phyloP scores from a whole-genome alignment of 2,113 vertebrate species.

The Leucosticte australis region DNA sequence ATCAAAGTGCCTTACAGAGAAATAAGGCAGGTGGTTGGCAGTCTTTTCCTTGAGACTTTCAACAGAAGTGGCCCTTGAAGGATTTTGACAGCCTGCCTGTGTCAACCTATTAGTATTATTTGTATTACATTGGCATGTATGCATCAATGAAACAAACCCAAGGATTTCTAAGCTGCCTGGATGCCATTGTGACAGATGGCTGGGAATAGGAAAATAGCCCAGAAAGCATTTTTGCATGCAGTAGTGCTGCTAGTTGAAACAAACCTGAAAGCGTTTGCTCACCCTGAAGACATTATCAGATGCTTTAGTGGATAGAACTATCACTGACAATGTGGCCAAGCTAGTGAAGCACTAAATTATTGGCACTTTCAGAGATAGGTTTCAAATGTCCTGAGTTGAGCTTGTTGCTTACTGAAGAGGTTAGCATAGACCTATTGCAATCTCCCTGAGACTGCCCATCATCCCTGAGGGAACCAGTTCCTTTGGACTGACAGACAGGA shows the following conservation, averaged over 20 bases:
- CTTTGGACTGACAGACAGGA: background rate
- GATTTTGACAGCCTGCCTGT: background rate
- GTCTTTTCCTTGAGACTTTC: background rate
- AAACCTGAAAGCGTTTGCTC: background rate
- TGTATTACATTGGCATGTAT: background rate
- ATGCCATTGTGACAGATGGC: conserved; percentile 26
- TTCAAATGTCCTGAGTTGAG: background rate
- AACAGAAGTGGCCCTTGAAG: background rate
- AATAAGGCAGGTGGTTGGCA: background rate
- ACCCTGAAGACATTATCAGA: background rate
- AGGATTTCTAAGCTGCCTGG: background rate
- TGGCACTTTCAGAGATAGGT: background rate
- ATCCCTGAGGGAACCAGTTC: background rate
- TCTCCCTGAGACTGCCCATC: background rate
- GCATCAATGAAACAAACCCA: background rate
- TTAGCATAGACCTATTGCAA: background rate
- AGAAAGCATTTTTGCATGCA: background rate
- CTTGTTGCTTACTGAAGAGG: background rate
- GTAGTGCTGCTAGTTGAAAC: background rate
- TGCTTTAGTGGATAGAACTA: background rate
- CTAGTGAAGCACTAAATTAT: background rate
- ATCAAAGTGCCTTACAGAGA: background rate
- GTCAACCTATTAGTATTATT: background rate
- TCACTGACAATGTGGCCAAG: background rate
- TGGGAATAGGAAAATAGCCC: background rate